Evolutionary conservation across 2,113 vertebrate species (phyloP).

Genomic region (Mesembrinibis cayennensis): DNA sequence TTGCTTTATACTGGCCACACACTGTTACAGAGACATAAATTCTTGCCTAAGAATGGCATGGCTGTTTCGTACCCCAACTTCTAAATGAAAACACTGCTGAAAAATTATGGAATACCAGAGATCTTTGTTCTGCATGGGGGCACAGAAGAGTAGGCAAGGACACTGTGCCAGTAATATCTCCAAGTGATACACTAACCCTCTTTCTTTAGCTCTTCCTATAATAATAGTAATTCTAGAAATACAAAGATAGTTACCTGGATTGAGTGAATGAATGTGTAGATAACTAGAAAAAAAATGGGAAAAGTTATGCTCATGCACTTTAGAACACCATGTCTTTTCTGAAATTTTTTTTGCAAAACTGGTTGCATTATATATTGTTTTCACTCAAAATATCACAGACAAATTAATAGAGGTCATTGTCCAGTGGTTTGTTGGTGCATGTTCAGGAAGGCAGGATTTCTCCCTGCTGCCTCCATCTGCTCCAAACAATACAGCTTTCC

Average conservation of each 20-base stretch:
- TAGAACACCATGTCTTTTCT: neutral
- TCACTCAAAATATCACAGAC: neutral
- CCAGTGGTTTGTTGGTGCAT: neutral
- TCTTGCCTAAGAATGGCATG: constrained; percentile 2
- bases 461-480: neutral
- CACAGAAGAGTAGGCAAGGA: neutral
- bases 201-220: neutral
- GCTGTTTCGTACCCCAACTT: neutral
- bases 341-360: neutral
- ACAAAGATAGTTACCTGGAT: neutral
- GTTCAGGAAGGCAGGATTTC: neutral
- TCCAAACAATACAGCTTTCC: neutral
- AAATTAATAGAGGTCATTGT: neutral
- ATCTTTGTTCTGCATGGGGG: neutral
- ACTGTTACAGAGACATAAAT: neutral
- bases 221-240: neutral
- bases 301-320: neutral
- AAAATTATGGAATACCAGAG: neutral
- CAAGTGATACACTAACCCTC: neutral
- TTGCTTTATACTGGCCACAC: constrained; percentile 23
- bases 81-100: neutral
- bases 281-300: neutral
- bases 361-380: neutral
- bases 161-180: neutral
- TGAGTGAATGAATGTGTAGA: neutral